phyloP scores from a whole-genome alignment of 2,113 vertebrate genomes.

The Pachyramphus minor region DNA sequence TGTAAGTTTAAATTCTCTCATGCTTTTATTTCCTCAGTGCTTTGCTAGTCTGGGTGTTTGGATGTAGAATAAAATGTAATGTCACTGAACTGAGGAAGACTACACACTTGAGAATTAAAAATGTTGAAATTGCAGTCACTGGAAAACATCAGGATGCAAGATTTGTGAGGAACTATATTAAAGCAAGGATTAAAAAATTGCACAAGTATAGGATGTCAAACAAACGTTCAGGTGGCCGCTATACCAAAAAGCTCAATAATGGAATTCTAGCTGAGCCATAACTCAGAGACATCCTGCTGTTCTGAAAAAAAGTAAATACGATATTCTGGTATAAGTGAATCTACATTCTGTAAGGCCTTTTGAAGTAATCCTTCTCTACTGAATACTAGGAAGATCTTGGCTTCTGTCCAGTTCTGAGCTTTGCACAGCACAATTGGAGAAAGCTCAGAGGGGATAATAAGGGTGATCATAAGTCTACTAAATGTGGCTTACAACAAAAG shows the following conservation, averaged over 20 bases:
- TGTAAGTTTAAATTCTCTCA: not conserved
- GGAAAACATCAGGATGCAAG: not conserved
- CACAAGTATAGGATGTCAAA: not conserved
- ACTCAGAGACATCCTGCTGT: not conserved
- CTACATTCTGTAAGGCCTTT: not conserved
- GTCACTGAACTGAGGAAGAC: not conserved
- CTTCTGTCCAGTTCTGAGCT: not conserved
- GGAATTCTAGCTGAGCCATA: not conserved
- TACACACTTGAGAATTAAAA: not conserved
- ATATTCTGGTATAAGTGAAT: not conserved
- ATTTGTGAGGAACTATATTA: not conserved
- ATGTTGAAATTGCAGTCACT: not conserved
- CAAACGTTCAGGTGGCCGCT: not conserved
- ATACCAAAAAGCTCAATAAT: not conserved
- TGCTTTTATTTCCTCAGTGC: not conserved
- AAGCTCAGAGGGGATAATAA: not conserved
- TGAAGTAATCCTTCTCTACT: not conserved
- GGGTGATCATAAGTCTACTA: not conserved
- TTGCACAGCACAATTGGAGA: not conserved
- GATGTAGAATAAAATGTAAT: not conserved
- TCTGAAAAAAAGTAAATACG: not conserved
- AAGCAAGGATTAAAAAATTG: not conserved
- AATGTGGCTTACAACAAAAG: not conserved
- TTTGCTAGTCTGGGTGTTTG: not conserved
- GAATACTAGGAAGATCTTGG: not conserved